Evolutionary conservation across 2,113 vertebrate genomes (phyloP).

Genomic region (Plotosus lineatus): DNA sequence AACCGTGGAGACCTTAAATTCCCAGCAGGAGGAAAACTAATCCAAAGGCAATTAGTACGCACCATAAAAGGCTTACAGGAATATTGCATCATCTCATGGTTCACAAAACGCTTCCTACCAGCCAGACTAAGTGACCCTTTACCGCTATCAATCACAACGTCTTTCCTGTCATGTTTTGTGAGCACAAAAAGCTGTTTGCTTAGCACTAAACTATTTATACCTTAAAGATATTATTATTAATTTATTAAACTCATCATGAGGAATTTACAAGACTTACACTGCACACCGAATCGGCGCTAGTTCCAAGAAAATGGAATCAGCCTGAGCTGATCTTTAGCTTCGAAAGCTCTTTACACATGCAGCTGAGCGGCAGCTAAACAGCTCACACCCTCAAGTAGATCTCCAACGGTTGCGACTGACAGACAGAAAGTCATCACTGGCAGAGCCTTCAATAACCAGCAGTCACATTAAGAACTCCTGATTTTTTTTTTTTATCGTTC

Average conservation of each 20-base stretch:
- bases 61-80: not conserved
- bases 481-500: not conserved
- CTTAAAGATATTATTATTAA: not conserved
- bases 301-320: constrained; percentile 14
- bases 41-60: constrained; percentile 5
- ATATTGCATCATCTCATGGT: constrained; percentile 23
- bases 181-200: not conserved
- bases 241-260: not conserved
- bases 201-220: not conserved
- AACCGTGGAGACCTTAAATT: not conserved
- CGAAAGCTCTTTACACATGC: constrained; percentile 34
- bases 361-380: constrained; percentile 30
- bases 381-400: constrained; percentile 35
- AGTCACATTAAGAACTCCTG: not conserved
- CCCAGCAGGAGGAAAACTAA: constrained; percentile 13
- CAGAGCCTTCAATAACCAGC: not conserved
- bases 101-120: not conserved
- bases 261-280: not conserved
- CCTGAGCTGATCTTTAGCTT: constrained; percentile 5
- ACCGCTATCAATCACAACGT: not conserved
- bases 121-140: not conserved
- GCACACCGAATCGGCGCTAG: constrained; percentile 14
- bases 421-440: constrained; percentile 49
- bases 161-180: constrained; percentile 11
- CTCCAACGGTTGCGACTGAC: not conserved